A percentile compares a stretch with the other conserved stretches of the same genome.
Evolutionary conservation across 2,113 vertebrate genomes (phyloP).

Genomic region (Hydropotes inermis): DNA sequence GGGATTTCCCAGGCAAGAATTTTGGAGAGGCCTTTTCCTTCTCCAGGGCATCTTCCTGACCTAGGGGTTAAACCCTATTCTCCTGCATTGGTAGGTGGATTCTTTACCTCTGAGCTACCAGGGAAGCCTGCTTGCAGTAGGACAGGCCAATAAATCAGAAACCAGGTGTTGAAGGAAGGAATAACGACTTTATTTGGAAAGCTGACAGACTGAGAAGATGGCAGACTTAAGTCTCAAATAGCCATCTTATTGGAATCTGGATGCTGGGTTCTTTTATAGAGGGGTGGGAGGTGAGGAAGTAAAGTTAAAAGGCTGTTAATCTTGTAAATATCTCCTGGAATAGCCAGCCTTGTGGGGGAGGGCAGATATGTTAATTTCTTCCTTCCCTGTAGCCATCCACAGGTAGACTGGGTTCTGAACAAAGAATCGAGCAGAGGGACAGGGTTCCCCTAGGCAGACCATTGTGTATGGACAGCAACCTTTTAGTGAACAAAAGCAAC

Average conservation of each 20-base stretch:
- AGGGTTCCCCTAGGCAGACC: neutral
- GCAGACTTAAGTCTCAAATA: neutral
- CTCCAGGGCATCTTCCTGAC: neutral
- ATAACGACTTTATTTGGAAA: neutral
- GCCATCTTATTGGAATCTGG: neutral
- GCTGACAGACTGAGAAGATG: neutral
- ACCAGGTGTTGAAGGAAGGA: neutral
- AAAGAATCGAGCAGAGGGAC: neutral
- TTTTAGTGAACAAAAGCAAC: neutral
- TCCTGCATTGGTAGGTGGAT: neutral
- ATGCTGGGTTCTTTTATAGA: neutral
- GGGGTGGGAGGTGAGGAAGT: neutral
- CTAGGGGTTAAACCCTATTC: neutral
- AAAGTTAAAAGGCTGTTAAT: neutral
- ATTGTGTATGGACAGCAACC: neutral
- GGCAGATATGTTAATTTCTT: neutral
- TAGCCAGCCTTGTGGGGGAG: neutral
- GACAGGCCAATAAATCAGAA: neutral
- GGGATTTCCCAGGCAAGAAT: neutral
- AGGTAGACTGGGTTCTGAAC: neutral
- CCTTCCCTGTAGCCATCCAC: neutral
- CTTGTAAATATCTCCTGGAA: neutral
- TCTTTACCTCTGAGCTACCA: neutral
- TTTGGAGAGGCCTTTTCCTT: neutral
- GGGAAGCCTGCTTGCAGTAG: neutral